A percentile compares a stretch with the other conserved stretches of the same genome.
Conservation (phyloP, 2,797 vertebrate genomes). For the Scyliorhinus canicula region DNA sequence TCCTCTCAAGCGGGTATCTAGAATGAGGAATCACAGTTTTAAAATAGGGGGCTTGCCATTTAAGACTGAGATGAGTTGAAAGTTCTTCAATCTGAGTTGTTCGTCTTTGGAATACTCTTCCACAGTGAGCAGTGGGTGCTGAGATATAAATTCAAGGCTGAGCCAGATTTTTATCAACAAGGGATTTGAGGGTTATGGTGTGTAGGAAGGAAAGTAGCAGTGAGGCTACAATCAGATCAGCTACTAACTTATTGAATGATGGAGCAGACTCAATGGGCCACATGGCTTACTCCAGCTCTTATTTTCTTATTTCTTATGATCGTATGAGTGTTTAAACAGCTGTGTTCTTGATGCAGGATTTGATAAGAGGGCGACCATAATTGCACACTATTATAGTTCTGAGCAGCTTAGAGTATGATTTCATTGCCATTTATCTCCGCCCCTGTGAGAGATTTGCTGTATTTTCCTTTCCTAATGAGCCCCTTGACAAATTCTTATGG, state of each 20-base stretch:
- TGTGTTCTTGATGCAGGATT: background rate
- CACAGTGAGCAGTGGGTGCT: background rate
- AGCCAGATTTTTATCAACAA: background rate
- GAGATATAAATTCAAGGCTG: background rate
- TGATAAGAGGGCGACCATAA: background rate
- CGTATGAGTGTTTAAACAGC: background rate
- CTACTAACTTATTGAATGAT: background rate
- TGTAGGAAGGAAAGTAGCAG: background rate
- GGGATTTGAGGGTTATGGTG: background rate
- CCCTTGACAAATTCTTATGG: background rate
- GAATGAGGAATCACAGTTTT: too few species aligned
- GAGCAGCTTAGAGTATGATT: background rate
- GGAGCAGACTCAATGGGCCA: background rate
- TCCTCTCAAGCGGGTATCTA: too few species aligned
- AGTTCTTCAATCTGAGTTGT: background rate
- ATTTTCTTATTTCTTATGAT: too few species aligned
- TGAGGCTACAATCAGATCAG: background rate
- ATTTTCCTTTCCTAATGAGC: slow-evolving; percentile 16
- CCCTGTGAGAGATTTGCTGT: background rate
- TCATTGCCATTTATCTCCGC: background rate
- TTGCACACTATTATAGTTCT: background rate
- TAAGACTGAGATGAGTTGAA: background rate
- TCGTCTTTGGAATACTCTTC: background rate
- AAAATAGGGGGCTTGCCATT: too few species aligned
- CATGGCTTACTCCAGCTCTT: background rate